Evolutionary conservation across 1,140 invertebrate genomes (phyloP).

Genomic region (Drosophila jambulina): DNA sequence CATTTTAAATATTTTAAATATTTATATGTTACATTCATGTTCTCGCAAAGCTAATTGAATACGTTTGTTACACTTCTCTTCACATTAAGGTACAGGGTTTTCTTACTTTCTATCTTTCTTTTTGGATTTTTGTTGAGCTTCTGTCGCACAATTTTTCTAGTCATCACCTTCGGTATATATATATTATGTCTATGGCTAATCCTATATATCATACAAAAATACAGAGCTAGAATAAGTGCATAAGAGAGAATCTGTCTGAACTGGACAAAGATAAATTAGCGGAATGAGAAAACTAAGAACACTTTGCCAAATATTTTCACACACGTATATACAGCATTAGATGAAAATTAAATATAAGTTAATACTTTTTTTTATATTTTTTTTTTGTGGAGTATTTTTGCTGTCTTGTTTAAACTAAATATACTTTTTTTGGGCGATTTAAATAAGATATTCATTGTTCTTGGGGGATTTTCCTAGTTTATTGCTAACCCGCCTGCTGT

Average conservation of each 20-base stretch:
- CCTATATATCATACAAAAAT: conserved; percentile 35
- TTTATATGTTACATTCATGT: conserved; percentile 19
- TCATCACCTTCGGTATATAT: conserved; percentile 9
- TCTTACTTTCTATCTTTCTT: conserved; percentile 33
- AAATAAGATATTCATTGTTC: conserved; percentile 34
- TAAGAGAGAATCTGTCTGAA: conserved; percentile 19
- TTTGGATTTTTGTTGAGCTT: conserved; percentile 75
- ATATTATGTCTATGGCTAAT: conserved; percentile 26
- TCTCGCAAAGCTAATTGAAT: conserved; percentile 76
- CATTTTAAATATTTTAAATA: conserved; percentile 46
- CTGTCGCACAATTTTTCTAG: conserved; percentile 42
- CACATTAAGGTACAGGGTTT: conserved; percentile 70
- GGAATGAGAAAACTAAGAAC: conserved; percentile 53
- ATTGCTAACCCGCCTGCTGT: conserved; percentile 41
- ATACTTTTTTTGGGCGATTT: conserved; percentile 35
- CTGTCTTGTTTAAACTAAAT: conserved; percentile 26
- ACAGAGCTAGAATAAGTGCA: conserved; percentile 23
- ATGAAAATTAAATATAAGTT: conserved; percentile 38
- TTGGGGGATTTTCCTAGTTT: conserved; percentile 23
- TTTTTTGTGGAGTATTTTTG: conserved; percentile 67
- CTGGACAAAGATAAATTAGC: conserved; percentile 34
- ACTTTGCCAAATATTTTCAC: conserved; percentile 12
- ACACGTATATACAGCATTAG: conserved; percentile 40
- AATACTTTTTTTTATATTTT: conserved; percentile 69
- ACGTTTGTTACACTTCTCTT: conserved; percentile 60